phyloP scores from a whole-genome alignment of 2,888 invertebrate species.

The Tricholauxania praeusta region DNA sequence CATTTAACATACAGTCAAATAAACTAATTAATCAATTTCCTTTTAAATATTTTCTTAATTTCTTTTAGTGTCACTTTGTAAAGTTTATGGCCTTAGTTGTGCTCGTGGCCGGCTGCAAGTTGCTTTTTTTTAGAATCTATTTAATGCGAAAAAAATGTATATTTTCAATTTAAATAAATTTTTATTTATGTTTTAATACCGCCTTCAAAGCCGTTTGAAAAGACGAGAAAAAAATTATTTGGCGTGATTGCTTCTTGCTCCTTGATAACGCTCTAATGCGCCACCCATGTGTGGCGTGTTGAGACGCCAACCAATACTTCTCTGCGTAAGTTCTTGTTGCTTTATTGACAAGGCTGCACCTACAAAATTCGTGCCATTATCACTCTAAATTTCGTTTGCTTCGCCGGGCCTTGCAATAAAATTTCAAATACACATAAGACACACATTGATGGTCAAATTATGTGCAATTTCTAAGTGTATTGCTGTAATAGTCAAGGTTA shows the following conservation, averaged over 20 bases:
- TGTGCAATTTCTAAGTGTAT: slow-evolving; percentile 42
- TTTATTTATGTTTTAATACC: no score
- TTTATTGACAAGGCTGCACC: not conserved
- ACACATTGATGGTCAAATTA: slow-evolving; percentile 39
- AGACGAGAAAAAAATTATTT: slow-evolving; percentile 35
- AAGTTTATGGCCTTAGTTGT: no score
- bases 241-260: slow-evolving; percentile 46
- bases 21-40: no score
- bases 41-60: no score
- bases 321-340: not conserved
- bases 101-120: no score
- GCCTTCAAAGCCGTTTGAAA: not conserved
- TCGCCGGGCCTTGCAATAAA: slow-evolving; percentile 33
- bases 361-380: slow-evolving; percentile 36
- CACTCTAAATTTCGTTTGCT: slow-evolving; percentile 28
- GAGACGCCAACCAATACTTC: slow-evolving; percentile 43
- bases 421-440: slow-evolving; percentile 40
- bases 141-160: no score
- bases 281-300: slow-evolving; percentile 40
- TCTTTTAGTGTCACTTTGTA: no score
- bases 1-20: no score
- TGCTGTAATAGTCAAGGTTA: slow-evolving; percentile 42
- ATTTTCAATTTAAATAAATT: no score
- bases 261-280: not conserved
- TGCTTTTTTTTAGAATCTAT: no score